Conservation (phyloP, 53 echinoderm and acorn worm species). For the Actinopyga echinites region DNA sequence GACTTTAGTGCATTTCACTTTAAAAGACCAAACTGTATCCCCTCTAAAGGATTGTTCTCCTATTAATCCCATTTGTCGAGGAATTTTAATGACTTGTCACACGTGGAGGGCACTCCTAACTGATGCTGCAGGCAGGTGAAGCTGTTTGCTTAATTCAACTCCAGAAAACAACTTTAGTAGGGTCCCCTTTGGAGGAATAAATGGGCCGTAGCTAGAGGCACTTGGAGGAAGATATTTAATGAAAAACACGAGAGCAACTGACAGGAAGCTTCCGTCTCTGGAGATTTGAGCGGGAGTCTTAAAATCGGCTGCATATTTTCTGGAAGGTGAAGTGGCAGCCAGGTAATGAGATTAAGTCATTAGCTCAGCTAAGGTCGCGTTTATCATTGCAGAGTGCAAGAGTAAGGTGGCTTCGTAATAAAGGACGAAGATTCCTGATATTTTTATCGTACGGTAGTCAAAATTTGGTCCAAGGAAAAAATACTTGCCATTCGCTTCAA, state of each 20-base stretch:
- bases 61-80: constrained; percentile 27
- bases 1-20: no score
- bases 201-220: constrained; percentile 33
- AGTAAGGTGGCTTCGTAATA: no score
- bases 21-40: no score
- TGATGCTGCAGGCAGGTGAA: constrained; percentile 16
- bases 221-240: constrained; percentile 4
- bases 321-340: constrained; percentile 12
- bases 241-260: constrained; percentile 21
- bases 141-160: constrained; percentile 17
- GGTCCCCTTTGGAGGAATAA: constrained; percentile 30
- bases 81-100: constrained; percentile 39
- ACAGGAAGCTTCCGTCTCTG: constrained; percentile 15
- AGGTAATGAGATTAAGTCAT: constrained; percentile 39
- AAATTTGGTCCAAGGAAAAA: no score
- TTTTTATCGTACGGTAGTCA: no score
- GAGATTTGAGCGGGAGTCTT: constrained; percentile 1
- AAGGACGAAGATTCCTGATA: no score
- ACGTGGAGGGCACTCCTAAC: neutral
- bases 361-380: neutral
- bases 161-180: constrained; percentile 28
- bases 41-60: neutral
- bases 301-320: constrained; percentile 27
- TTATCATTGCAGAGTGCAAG: no score
- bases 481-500: no score